A percentile compares a stretch with the other conserved stretches of the same genome.
Conservation (phyloP, 2,113 vertebrate species). For the Pseudorectes ferrugineus region DNA sequence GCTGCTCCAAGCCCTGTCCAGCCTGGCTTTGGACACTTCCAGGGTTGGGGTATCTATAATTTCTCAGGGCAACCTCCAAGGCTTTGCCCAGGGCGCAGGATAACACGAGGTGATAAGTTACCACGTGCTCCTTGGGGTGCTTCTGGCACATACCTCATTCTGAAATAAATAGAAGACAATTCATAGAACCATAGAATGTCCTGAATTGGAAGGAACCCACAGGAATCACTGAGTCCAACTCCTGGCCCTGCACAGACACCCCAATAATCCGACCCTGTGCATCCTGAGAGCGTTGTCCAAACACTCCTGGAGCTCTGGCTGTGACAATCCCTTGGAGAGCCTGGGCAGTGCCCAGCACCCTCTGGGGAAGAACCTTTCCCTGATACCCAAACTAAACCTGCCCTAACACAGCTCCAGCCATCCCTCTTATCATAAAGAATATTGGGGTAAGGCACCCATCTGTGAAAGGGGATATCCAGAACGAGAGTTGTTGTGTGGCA, state of each 20-base stretch:
- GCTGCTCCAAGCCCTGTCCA: background rate
- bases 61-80: background rate
- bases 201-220: background rate
- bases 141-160: background rate
- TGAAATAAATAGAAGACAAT: rapidly evolving
- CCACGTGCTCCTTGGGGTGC: rapidly evolving
- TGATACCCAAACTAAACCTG: background rate
- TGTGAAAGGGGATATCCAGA: background rate
- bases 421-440: background rate
- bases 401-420: background rate
- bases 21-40: background rate
- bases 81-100: background rate
- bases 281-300: rapidly evolving
- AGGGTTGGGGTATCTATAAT: background rate
- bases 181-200: background rate
- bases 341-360: background rate
- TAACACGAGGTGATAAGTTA: background rate
- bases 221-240: background rate
- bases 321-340: background rate
- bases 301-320: background rate
- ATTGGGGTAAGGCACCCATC: too few species aligned
- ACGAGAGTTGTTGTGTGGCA: background rate
- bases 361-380: background rate
- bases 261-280: background rate
- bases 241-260: background rate